Evolutionary conservation across 2,888 invertebrate species (phyloP).

Genomic region (Electrophaes corylata): DNA sequence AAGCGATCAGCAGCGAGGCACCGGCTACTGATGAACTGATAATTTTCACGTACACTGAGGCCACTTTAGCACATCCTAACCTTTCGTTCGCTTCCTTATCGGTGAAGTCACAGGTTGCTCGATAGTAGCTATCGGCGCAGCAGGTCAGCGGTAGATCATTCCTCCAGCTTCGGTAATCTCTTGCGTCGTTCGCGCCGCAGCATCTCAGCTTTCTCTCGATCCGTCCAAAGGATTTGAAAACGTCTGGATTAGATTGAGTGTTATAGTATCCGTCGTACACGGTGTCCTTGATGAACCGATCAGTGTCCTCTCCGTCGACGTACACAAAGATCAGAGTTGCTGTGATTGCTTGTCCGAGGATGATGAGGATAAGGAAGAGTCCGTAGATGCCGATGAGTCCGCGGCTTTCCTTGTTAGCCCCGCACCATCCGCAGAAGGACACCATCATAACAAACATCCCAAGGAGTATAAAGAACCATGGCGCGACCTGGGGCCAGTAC

Average conservation of each 20-base stretch:
- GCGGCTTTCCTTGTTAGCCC: slow-evolving; percentile 69
- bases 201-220: slow-evolving; percentile 75
- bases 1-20: slow-evolving; percentile 67
- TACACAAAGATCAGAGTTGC: slow-evolving; percentile 75
- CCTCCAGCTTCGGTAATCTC: slow-evolving; percentile 77
- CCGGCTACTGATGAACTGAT: slow-evolving; percentile 77
- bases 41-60: slow-evolving; percentile 78
- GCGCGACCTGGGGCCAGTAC: slow-evolving; percentile 80
- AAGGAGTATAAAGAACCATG: slow-evolving; percentile 77
- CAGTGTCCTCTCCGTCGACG: slow-evolving; percentile 77
- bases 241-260: slow-evolving; percentile 74
- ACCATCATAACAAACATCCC: slow-evolving; percentile 72
- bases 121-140: slow-evolving; percentile 73
- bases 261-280: slow-evolving; percentile 81
- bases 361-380: slow-evolving; percentile 66
- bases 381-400: slow-evolving; percentile 73
- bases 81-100: slow-evolving; percentile 80
- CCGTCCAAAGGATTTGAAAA: slow-evolving; percentile 69
- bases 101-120: slow-evolving; percentile 75
- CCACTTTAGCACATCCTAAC: slow-evolving; percentile 78
- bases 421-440: slow-evolving; percentile 76
- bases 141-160: slow-evolving; percentile 76
- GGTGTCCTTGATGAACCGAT: slow-evolving; percentile 76
- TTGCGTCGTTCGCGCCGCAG: slow-evolving; percentile 78
- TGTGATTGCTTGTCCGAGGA: slow-evolving; percentile 68